Evolutionary conservation across 2,888 invertebrate genomes (phyloP), one percentile per base, ranked within the genome.

Genomic region (Platycheirus albimanus): DNA sequence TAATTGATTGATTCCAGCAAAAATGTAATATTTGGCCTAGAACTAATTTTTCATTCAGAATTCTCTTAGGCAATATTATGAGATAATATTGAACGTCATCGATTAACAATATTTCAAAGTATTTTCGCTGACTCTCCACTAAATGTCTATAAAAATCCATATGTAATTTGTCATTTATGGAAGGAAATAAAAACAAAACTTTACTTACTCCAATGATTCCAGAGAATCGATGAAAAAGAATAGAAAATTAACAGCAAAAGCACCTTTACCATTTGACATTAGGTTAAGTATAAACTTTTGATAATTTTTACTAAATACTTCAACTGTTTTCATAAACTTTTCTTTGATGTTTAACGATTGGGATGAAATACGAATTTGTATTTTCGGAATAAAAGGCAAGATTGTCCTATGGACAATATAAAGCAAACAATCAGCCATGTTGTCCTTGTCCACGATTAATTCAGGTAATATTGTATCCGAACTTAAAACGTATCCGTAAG

Each of bases 121-220:
- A 19, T 20, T 11, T 13, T 13, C n/a, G 3, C 3, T 49, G 49
- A 7, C 28, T 49, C 19, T 28, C 49, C 7, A 49, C 8, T 4
- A 49, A 49, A 13, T 28, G 15, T 1, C 49, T 49, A 8, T 0
- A 15, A 49, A 15, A 49, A 13, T 5, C 7, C n/a, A n/a, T n/a
- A n/a, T 11, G 6, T 19, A 1, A 41, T 17, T n/a, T 0, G 2
- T 41, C 7, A 41, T 6, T 0, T 17, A n/a, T n/a, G n/a, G 43
- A 6, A 5, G 0, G 19, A 1, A 47, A 19, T 6, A 10, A n/a
- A 5, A 1, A n/a, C 19, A n/a, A 20, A 49, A 49, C 8, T 15
- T 8, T 1, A 33, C 33, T 52, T 19, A 52, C 52, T 19, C n/a
- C n/a, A 52, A 52, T 11, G 52, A 33, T n/a, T 33, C 7, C 33